phyloP scores from a whole-genome alignment of 2,113 vertebrate species.

The Scomber colias region DNA sequence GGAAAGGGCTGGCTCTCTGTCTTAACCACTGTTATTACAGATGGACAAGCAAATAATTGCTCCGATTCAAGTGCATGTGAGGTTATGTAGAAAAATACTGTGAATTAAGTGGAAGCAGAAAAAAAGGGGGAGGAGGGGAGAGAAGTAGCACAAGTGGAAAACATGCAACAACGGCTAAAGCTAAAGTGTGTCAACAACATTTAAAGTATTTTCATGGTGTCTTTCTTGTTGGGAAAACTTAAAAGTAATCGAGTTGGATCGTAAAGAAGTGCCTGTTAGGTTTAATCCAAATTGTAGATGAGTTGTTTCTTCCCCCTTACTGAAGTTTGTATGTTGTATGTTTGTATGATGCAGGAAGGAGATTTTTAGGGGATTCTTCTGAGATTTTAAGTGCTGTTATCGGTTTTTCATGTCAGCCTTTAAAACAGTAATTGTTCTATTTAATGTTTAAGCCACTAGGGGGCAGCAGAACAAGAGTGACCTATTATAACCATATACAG shows the following conservation, averaged over 20 bases:
- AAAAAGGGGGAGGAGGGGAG: not conserved
- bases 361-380: not conserved
- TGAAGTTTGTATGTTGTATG: not conserved
- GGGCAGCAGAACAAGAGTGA: not conserved
- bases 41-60: slow-evolving; percentile 33
- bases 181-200: slow-evolving; percentile 9
- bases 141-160: not conserved
- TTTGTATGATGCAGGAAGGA: not conserved
- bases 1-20: slow-evolving; percentile 33
- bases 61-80: slow-evolving; percentile 33
- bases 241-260: not conserved
- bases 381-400: not conserved
- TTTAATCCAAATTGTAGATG: not conserved
- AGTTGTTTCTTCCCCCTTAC: not conserved
- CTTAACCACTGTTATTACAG: slow-evolving; percentile 57
- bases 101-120: slow-evolving; percentile 14
- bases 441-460: not conserved
- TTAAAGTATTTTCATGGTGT: slow-evolving; percentile 20
- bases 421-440: too few species aligned
- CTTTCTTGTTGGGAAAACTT: slow-evolving; percentile 23
- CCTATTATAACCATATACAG: too few species aligned
- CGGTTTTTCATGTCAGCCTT: not conserved
- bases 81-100: slow-evolving; percentile 43
- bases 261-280: slow-evolving; percentile 1
- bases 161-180: slow-evolving; percentile 15